These are phyloP conservation scores for Xestobium rufovillosum DNA, from an alignment of 2,888 invertebrate genomes.

Conservation along the genomic window DNA sequence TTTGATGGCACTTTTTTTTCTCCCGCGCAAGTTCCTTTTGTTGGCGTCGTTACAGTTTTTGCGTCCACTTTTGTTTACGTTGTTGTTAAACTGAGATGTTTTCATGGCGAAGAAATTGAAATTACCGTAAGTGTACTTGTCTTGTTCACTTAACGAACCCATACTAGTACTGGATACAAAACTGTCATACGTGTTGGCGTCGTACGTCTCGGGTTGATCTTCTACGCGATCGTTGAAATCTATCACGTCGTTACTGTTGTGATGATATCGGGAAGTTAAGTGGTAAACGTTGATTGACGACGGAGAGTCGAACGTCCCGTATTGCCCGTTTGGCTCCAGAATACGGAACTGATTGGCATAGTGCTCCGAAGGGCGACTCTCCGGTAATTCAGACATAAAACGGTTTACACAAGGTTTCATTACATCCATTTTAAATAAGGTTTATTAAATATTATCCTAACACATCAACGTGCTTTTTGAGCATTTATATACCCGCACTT, in stretches of 20 bases:
- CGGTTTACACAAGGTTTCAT: slow-evolving; percentile 34
- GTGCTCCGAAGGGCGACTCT: slow-evolving; percentile 14
- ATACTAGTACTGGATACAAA: slow-evolving; percentile 32
- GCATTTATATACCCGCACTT: too few relatives aligned
- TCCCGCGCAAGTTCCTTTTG: slow-evolving; percentile 20
- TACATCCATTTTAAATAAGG: slow-evolving; percentile 28
- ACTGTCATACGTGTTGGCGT: slow-evolving; percentile 36
- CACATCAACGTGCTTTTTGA: too few relatives aligned
- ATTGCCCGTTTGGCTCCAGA: too few relatives aligned
- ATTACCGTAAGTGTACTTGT: slow-evolving; percentile 31
- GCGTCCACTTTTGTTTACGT: slow-evolving; percentile 19
- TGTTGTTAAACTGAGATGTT: slow-evolving; percentile 25
- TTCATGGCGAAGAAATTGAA: slow-evolving; percentile 32
- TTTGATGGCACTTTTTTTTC: slow-evolving; percentile 28
- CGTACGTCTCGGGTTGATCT: slow-evolving; percentile 29
- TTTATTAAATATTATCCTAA: slow-evolving; percentile 3
- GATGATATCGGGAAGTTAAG: slow-evolving; percentile 5
- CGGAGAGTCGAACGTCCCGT: too few relatives aligned
- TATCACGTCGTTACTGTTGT: slow-evolving; percentile 7
- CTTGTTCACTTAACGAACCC: too few relatives aligned
- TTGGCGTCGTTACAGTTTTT: slow-evolving; percentile 19
- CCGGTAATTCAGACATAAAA: slow-evolving; percentile 22
- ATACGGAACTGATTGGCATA: too few relatives aligned
- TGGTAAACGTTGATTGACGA: slow-evolving; percentile 10
- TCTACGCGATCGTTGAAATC: slow-evolving; percentile 14